phyloP scores from a whole-genome alignment of 2,113 vertebrate genomes.

The Chauna torquata region DNA sequence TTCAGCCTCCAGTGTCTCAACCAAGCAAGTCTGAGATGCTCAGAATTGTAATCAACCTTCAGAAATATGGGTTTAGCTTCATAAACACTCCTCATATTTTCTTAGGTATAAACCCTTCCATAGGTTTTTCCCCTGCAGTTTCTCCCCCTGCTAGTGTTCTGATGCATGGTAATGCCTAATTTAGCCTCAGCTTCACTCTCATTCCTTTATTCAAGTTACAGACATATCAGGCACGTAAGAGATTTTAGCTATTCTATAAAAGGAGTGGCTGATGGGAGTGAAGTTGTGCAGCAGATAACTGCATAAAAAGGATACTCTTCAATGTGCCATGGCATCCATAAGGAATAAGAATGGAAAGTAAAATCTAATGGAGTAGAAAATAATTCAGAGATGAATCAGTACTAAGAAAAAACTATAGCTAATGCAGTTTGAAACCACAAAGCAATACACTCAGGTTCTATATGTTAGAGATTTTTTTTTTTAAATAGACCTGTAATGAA shows the following conservation, averaged over 20 bases:
- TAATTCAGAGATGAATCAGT: slow-evolving; percentile 22
- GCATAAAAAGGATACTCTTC: slow-evolving; percentile 9
- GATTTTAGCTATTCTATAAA: background rate
- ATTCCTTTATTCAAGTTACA: slow-evolving; percentile 40
- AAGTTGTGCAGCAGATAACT: slow-evolving; percentile 30
- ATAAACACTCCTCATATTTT: background rate
- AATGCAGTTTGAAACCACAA: slow-evolving; percentile 18
- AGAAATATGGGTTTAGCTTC: background rate
- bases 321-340: background rate
- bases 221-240: background rate
- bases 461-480: background rate
- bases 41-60: background rate
- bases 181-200: slow-evolving; percentile 28
- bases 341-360: slow-evolving; percentile 41
- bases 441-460: background rate
- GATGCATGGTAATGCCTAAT: slow-evolving; percentile 23
- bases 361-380: slow-evolving; percentile 56
- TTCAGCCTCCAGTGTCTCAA: background rate
- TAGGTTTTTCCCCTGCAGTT: background rate
- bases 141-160: background rate
- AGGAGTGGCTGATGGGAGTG: slow-evolving; percentile 22
- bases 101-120: background rate
- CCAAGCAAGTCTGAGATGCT: background rate
- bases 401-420: slow-evolving; percentile 7
- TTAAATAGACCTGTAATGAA: background rate